Conservation (phyloP, 2,888 invertebrate species). For the Hesperia comma region DNA sequence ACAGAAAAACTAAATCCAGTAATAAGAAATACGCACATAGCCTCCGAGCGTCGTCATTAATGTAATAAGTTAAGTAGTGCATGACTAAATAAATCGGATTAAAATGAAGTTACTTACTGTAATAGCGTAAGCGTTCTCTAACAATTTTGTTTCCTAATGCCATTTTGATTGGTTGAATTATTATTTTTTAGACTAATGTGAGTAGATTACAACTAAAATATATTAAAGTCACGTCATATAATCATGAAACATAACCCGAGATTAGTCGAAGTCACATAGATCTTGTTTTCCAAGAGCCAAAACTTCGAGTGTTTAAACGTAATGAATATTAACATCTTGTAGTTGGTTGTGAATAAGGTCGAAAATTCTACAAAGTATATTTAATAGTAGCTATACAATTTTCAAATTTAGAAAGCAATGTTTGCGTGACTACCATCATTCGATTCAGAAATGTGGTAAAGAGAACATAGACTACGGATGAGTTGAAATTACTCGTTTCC, state of each 20-base stretch:
- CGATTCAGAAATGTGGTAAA: slow-evolving; percentile 35
- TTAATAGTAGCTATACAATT: slow-evolving; percentile 46
- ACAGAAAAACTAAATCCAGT: slow-evolving; percentile 39
- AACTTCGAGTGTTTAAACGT: slow-evolving; percentile 15
- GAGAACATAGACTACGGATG: slow-evolving; percentile 38
- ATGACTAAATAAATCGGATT: slow-evolving; percentile 60
- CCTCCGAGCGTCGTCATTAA: slow-evolving; percentile 41
- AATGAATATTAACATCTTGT: background rate
- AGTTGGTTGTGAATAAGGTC: background rate
- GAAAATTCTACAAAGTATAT: slow-evolving; percentile 22
- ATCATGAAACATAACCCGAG: slow-evolving; percentile 56
- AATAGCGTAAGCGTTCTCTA: slow-evolving; percentile 51
- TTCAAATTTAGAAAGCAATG: slow-evolving; percentile 33
- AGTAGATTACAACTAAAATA: slow-evolving; percentile 43
- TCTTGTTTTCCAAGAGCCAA: slow-evolving; percentile 49
- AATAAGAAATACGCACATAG: slow-evolving; percentile 39
- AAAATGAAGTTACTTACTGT: slow-evolving; percentile 52
- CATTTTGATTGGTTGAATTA: slow-evolving; percentile 76
- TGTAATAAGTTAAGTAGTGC: slow-evolving; percentile 51
- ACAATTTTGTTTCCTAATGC: slow-evolving; percentile 69
- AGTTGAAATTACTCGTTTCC: slow-evolving; percentile 68
- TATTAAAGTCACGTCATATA: slow-evolving; percentile 59
- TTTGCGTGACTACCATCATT: slow-evolving; percentile 43
- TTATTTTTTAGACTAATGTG: slow-evolving; percentile 62
- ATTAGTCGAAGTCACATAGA: slow-evolving; percentile 55